Conservation (phyloP, 1,140 invertebrate genomes). For the Ostrea edulis region DNA sequence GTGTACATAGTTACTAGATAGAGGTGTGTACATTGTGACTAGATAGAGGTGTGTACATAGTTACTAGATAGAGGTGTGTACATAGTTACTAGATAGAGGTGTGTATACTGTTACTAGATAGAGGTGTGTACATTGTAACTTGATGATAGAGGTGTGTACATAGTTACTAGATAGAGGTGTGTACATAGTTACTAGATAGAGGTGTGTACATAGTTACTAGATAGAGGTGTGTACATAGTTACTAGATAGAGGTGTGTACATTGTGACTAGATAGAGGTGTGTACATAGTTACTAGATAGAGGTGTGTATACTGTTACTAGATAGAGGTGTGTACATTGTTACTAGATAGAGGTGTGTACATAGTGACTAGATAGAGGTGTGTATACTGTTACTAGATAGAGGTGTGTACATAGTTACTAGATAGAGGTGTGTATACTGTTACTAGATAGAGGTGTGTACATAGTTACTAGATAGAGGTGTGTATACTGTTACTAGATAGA, state of each 20-base stretch:
- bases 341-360: constrained; percentile 82
- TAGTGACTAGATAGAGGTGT: background rate
- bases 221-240: background rate
- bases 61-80: background rate
- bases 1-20: background rate
- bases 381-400: background rate
- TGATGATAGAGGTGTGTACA: background rate
- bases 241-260: too few relatives aligned
- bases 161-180: too few relatives aligned
- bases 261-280: constrained; percentile 84
- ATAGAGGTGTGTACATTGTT: constrained; percentile 80
- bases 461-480: too few relatives aligned
- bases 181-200: constrained; percentile 87
- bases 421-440: constrained; percentile 78
- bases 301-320: background rate
- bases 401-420: constrained; percentile 85
- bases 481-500: constrained; percentile 87
- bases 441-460: background rate
- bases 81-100: too few relatives aligned
- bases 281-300: background rate
- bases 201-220: constrained; percentile 66
- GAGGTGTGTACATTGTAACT: constrained; percentile 69
- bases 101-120: constrained; percentile 87
- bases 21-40: constrained; percentile 81
- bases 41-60: constrained; percentile 80